Evolutionary conservation across 92 coral and sea anemone species (phyloP), one percentile per base, ranked within the genome.

Genomic region (Paramuricea clavata): DNA sequence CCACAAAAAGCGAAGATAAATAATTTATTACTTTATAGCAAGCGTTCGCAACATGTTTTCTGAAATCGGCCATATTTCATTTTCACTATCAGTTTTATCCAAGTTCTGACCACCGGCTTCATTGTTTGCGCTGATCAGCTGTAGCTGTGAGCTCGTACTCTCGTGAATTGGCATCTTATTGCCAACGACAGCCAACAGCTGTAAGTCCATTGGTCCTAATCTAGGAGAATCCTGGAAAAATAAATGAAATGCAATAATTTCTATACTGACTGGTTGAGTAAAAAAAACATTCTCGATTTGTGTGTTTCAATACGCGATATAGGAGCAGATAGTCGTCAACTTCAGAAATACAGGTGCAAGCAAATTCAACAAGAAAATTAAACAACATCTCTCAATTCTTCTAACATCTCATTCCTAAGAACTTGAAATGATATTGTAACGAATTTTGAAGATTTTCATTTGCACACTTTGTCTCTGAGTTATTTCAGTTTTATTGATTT

Each of bases 201-300:
- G 99, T 11, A 97, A 91, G 60, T 97, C 99, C 98, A 97, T 91
- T 0, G 99, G 97, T 0, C 99, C 99, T 2, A 97, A 93, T 7
- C 98, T 92, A 33, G 98, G 99, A 6, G 97, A 94, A 26, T 93
- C 97, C 99, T 97, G 79, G 35, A 21, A 60, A 44, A 6, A 13
- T 3, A 12, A 5, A 49, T 3, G 19, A 47, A 43, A 52, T 13
- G 49, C 2, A 27, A 27, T 2, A 30, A 34, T 39, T 13, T 28
- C 32, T 5, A 13, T 6, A 67, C n/a, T n/a, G n/a, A n/a, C n/a
- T 7, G 32, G 1, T 34, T 19, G 12, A 13, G 5, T 15, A 65
- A 13, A 4, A 5, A 4, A 8, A 36, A 36, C 8, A 36, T 36
- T 36, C 42, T 36, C 8, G 42, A n/a, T n/a, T n/a, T n/a, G 42